Evolutionary conservation across 2,888 invertebrate genomes (phyloP).

Genomic region (Anarsia innoxiella): DNA sequence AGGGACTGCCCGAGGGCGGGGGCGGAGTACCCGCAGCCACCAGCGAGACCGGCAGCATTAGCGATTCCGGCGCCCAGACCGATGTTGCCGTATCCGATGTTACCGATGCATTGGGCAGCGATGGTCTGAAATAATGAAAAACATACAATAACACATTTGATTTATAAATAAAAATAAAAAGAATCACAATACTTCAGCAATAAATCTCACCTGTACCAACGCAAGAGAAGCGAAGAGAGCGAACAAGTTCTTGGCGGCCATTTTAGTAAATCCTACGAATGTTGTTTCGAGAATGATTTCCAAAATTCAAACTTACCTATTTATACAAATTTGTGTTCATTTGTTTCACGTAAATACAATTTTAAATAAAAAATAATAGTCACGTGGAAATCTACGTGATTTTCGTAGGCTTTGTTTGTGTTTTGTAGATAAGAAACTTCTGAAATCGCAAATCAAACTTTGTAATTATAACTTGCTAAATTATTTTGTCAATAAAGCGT

Average conservation of each 20-base stretch:
- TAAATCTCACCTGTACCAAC: constrained; percentile 14
- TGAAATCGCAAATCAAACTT: no score
- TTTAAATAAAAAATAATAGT: no score
- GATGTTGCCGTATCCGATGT: constrained; percentile 2
- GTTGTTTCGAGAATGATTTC: constrained; percentile 12
- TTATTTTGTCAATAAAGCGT: no score
- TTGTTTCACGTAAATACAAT: no score
- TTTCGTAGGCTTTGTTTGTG: no score
- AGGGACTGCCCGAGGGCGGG: background rate
- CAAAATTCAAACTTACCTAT: no score
- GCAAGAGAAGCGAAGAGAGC: constrained; percentile 12
- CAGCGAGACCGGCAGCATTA: background rate
- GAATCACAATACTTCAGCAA: background rate
- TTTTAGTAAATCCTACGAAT: constrained; percentile 24
- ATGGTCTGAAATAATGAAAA: constrained; percentile 12
- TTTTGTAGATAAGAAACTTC: no score
- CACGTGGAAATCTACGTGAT: no score
- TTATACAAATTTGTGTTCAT: no score
- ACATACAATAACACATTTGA: background rate
- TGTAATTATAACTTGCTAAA: no score
- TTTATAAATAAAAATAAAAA: background rate
- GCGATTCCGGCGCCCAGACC: background rate
- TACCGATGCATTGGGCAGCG: constrained; percentile 10
- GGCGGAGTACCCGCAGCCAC: constrained; percentile 8
- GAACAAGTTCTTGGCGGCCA: constrained; percentile 12